These are phyloP conservation scores for Trichomalopsis sarcophagae DNA, from an alignment of 1,140 invertebrate species.

Conservation along the genomic window DNA sequence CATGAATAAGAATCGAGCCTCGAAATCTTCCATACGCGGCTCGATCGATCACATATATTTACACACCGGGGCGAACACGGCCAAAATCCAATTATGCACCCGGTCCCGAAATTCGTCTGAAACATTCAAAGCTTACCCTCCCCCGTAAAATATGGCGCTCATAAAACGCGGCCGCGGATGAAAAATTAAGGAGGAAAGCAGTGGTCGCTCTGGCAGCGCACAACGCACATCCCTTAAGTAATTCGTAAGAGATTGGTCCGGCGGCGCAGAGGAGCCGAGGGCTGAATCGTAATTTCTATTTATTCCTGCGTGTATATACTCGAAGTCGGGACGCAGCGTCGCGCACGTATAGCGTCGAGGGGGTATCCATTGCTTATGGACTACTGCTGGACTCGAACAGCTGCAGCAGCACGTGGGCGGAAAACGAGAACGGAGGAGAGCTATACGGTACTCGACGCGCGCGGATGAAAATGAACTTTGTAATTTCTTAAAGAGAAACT, in stretches of 20 bases:
- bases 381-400: not conserved
- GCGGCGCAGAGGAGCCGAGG: too few relatives aligned
- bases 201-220: too few relatives aligned
- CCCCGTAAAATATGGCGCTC: not conserved
- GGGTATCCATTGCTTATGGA: slow-evolving; percentile 31
- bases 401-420: not conserved
- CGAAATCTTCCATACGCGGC: not conserved
- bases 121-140: not conserved
- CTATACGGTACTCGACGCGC: too few relatives aligned
- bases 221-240: not conserved
- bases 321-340: not conserved
- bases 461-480: slow-evolving; percentile 34
- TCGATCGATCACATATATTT: not conserved
- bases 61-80: not conserved
- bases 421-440: slow-evolving; percentile 10
- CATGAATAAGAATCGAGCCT: not conserved
- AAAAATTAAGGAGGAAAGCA: not conserved
- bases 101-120: not conserved
- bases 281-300: slow-evolving; percentile 14
- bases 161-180: not conserved
- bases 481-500: slow-evolving; percentile 48
- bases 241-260: slow-evolving; percentile 22
- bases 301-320: not conserved
- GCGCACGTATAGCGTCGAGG: not conserved
- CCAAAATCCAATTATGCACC: not conserved